phyloP scores from a whole-genome alignment of 2,888 invertebrate genomes.

The Coremacera marginata region DNA sequence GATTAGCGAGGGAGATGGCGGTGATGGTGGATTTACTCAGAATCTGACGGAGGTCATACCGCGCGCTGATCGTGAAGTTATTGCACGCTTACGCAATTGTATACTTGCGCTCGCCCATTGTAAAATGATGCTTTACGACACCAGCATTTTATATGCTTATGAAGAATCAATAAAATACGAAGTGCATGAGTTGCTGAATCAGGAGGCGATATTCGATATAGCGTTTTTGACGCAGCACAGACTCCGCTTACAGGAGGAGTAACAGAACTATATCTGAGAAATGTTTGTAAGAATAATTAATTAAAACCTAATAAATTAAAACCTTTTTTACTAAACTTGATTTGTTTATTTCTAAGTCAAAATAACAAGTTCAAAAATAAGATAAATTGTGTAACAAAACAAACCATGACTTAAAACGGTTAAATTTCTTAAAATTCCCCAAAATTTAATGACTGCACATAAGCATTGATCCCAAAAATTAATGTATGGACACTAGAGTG shows the following conservation, averaged over 20 bases:
- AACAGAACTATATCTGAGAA: background rate
- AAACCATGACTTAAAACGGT: too few relatives aligned
- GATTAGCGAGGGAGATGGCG: constrained; percentile 74
- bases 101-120: constrained; percentile 87
- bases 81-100: constrained; percentile 90
- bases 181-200: constrained; percentile 82
- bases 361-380: too few relatives aligned
- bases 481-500: too few relatives aligned
- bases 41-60: constrained; percentile 80
- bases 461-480: too few relatives aligned
- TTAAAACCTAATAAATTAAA: too few relatives aligned
- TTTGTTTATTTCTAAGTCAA: too few relatives aligned
- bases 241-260: constrained; percentile 68
- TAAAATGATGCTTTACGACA: constrained; percentile 92
- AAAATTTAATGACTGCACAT: too few relatives aligned
- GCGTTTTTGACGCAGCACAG: constrained; percentile 84
- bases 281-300: background rate
- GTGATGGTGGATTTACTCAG: constrained; percentile 82
- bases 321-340: too few relatives aligned
- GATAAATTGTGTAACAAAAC: too few relatives aligned
- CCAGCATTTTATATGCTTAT: constrained; percentile 90
- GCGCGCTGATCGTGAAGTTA: constrained; percentile 82
- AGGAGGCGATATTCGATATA: constrained; percentile 88
- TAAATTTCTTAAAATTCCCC: too few relatives aligned
- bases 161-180: constrained; percentile 89